Conservation (phyloP, 2,113 vertebrate species). For the Scomber japonicus region DNA sequence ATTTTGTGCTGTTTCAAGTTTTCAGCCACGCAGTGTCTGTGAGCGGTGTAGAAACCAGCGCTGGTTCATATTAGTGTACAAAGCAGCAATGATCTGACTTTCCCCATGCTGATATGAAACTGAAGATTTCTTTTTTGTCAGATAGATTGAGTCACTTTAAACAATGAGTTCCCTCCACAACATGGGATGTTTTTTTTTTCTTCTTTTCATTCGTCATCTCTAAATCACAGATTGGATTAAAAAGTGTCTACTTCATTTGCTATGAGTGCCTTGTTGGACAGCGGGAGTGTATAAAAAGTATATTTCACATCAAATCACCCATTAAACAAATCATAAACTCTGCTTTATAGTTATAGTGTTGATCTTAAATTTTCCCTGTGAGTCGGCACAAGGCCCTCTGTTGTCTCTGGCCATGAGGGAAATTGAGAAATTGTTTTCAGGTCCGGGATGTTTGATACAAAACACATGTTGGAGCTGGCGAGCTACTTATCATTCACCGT, state of each 20-base stretch:
- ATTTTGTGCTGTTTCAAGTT: constrained; percentile 51
- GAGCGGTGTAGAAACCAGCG: constrained; percentile 1
- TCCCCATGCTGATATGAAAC: constrained; percentile 40
- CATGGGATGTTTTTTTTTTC: constrained; percentile 48
- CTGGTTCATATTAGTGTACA: constrained; percentile 21
- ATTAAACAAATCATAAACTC: constrained; percentile 87
- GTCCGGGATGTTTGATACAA: constrained; percentile 89
- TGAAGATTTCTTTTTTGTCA: constrained; percentile 35
- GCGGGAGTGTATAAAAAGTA: constrained; percentile 84
- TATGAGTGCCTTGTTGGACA: constrained; percentile 85
- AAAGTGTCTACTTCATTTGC: constrained; percentile 82
- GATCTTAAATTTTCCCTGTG: constrained; percentile 85
- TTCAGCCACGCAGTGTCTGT: not conserved
- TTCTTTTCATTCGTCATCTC: constrained; percentile 72
- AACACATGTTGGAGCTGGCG: constrained; percentile 89
- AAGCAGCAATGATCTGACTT: constrained; percentile 40
- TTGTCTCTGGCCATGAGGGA: constrained; percentile 91
- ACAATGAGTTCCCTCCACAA: constrained; percentile 55
- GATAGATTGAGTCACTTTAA: constrained; percentile 53
- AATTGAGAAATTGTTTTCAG: constrained; percentile 93
- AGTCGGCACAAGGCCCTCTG: constrained; percentile 78
- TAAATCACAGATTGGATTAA: constrained; percentile 83
- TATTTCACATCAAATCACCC: constrained; percentile 87
- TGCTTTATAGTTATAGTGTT: constrained; percentile 80
- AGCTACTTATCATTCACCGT: constrained; percentile 82